These are phyloP conservation scores for Probaryconus sp. DNA, from an alignment of 1,140 invertebrate species.

Conservation along the genomic window DNA sequence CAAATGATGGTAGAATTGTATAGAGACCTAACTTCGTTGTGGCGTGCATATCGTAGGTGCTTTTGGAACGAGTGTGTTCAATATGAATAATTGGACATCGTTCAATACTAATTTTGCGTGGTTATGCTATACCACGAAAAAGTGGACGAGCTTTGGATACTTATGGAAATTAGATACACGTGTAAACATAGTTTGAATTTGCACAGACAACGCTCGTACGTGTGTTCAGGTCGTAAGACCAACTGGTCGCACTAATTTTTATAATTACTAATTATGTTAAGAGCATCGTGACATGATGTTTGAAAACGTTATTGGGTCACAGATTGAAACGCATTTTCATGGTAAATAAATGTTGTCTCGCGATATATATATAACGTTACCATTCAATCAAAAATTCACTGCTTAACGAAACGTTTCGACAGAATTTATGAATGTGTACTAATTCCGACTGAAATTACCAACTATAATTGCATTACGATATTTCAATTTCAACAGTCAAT, in stretches of 20 bases:
- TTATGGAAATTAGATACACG: slow-evolving; percentile 42
- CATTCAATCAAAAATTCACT: slow-evolving; percentile 22
- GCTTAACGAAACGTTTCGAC: background rate
- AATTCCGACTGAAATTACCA: background rate
- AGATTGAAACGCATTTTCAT: slow-evolving; percentile 20
- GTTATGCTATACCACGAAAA: slow-evolving; percentile 24
- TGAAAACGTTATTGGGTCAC: slow-evolving; percentile 30
- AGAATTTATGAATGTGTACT: background rate
- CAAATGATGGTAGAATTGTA: no score
- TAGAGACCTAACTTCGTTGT: background rate
- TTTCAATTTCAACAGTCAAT: no score
- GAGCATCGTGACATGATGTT: slow-evolving; percentile 51
- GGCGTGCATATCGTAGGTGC: slow-evolving; percentile 8
- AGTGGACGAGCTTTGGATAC: slow-evolving; percentile 18
- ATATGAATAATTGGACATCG: slow-evolving; percentile 34
- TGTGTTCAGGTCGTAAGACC: slow-evolving; percentile 31
- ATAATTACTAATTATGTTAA: slow-evolving; percentile 56
- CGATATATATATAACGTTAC: slow-evolving; percentile 2
- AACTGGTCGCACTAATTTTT: slow-evolving; percentile 46
- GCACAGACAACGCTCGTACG: slow-evolving; percentile 7
- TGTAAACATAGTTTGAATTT: slow-evolving; percentile 21
- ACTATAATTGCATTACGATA: background rate
- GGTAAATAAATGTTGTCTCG: slow-evolving; percentile 31
- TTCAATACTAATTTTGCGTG: slow-evolving; percentile 39
- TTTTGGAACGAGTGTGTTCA: slow-evolving; percentile 3